Base-by-base conservation (phyloP, 2,113 vertebrate genomes). In the Orientallactaga bullata region DNA sequence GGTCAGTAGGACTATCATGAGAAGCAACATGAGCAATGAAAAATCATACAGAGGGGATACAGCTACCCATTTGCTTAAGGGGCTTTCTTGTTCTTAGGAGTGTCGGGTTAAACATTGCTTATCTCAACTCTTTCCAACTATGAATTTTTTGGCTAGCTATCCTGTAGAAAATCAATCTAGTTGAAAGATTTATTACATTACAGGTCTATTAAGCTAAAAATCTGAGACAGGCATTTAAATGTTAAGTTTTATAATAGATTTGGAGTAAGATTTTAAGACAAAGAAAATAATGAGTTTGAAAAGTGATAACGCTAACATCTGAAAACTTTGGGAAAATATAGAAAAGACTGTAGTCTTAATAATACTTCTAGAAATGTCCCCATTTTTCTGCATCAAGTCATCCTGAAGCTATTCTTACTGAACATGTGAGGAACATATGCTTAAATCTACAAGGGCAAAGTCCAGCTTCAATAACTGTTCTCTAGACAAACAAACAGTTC, bases 241-340 rank as follows among this genome's bases (percentile, higher is more conserved):
- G 79, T 94, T 81, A 32, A 90, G 58, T 24, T 83, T 65, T 85
- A 2, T 79, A 78, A 85, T 73, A 82, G 42, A 83, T 68, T 83
- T 61, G 24, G 65, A 21, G 13, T 65, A 77, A 78, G 30, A 30
- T 74, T 96, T 92, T 87, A 55, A 71, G 71, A 94, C 28, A 12
- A 85, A 83, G 30, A 92, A 96, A 95, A 79, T n/a, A 37, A 47
- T 68, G 32, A 89, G 9, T 85, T 18, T 87, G 18, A 79, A 95
- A 93, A 85, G 8, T 78, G 68, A 78, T 39, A 17, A 32, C 58
- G 32, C 23, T 42, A 71, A 2, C 35, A 3, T 85, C 47, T 92
- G 47, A 80, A 61, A 92, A 81, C 32, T 47, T 23, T 47, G 28
- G 47, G n/a, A 87, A 76, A 61, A 68, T 60, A 81, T 0, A 32